Percentiles rank a stretch among this genome's conserved stretches.
phyloP scores from a whole-genome alignment of 2,113 vertebrate species.

The Ictalurus furcatus region DNA sequence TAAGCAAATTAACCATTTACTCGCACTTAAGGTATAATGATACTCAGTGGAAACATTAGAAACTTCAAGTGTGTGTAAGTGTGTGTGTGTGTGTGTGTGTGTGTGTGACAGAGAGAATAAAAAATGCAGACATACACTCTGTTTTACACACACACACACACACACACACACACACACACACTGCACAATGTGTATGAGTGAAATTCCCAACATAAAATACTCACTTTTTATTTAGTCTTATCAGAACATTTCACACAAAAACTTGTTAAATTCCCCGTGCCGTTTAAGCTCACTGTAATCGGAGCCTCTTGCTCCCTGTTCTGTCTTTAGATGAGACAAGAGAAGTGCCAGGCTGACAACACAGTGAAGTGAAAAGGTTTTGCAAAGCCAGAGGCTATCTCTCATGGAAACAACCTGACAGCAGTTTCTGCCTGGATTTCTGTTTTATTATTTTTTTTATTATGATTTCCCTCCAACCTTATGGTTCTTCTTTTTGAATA shows the following conservation, averaged over 20 bases:
- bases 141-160: neutral
- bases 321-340: constrained; percentile 34
- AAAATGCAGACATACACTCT: neutral
- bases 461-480: no score
- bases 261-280: constrained; percentile 7
- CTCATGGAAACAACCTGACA: constrained; percentile 54
- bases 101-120: neutral
- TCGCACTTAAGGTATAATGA: constrained; percentile 38
- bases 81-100: neutral
- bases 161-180: neutral
- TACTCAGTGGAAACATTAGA: constrained; percentile 26
- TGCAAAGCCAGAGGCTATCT: constrained; percentile 46
- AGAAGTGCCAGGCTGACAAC: constrained; percentile 20
- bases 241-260: constrained; percentile 30
- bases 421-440: neutral
- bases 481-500: neutral
- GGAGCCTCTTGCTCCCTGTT: constrained; percentile 4
- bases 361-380: constrained; percentile 52
- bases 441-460: neutral
- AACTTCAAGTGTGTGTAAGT: neutral
- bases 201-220: constrained; percentile 16
- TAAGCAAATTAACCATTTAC: constrained; percentile 51
- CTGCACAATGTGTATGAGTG: neutral
- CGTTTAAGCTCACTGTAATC: constrained; percentile 24
- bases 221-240: neutral